Evolutionary conservation across 2,888 invertebrate genomes (phyloP).

Genomic region (Tipula unca): DNA sequence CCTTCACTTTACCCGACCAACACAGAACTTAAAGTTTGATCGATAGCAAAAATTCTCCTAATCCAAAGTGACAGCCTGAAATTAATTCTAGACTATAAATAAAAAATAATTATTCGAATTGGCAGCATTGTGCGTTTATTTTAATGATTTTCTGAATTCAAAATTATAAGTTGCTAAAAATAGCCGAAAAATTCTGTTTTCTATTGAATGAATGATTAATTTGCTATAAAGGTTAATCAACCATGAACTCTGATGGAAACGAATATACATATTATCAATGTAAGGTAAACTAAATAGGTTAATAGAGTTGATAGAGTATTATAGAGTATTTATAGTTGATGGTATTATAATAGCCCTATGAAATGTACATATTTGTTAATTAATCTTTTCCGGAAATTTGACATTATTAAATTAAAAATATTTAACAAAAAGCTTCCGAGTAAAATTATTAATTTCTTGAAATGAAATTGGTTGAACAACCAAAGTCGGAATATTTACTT

Average conservation of each 20-base stretch:
- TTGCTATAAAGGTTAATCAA: neutral
- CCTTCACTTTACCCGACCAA: neutral
- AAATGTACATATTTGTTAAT: too few relatives aligned
- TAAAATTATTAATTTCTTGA: too few relatives aligned
- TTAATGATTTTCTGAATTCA: neutral
- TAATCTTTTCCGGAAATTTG: too few relatives aligned
- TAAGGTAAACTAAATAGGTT: neutral
- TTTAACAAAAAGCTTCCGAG: too few relatives aligned
- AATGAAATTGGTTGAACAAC: too few relatives aligned
- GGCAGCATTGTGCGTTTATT: neutral
- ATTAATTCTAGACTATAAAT: neutral
- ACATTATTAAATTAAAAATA: too few relatives aligned
- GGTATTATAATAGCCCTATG: too few relatives aligned
- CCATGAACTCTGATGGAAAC: neutral
- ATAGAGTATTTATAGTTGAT: too few relatives aligned
- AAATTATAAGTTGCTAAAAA: neutral
- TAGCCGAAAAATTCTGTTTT: neutral
- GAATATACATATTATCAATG: neutral
- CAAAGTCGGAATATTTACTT: too few relatives aligned
- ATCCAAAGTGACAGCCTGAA: neutral
- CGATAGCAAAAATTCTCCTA: neutral
- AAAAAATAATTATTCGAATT: neutral
- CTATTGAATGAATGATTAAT: neutral
- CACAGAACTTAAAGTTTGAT: neutral
- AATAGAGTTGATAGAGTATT: too few relatives aligned